Percentiles rank a stretch among this genome's conserved stretches.
Evolutionary conservation across 2,888 invertebrate species (phyloP).

Genomic region (Oscheius sp.): DNA sequence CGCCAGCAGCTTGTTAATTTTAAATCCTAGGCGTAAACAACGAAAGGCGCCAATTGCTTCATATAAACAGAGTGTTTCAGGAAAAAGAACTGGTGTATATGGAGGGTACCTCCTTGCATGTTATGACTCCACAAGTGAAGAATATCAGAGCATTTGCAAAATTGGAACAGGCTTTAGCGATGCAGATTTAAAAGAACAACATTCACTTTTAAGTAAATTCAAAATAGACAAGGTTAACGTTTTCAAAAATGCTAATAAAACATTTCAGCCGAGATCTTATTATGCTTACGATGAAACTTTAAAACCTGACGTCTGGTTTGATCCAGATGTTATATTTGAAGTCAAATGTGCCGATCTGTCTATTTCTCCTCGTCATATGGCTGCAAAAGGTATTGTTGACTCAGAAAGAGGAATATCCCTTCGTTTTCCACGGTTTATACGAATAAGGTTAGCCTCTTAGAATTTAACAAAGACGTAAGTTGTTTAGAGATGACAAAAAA

Average conservation of each 20-base stretch:
- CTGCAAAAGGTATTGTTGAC: constrained; percentile 81
- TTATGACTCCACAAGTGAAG: constrained; percentile 87
- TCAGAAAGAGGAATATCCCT: constrained; percentile 79
- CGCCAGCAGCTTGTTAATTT: too few species aligned
- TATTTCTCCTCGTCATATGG: constrained; percentile 90
- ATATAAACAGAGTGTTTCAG: constrained; percentile 72
- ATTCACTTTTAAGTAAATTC: constrained; percentile 81
- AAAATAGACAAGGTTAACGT: constrained; percentile 75
- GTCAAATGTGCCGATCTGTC: constrained; percentile 96
- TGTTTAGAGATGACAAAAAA: constrained; percentile 86
- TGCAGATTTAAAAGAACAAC: constrained; percentile 83
- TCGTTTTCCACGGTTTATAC: constrained; percentile 90
- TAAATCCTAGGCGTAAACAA: too few species aligned
- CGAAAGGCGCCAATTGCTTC: too few species aligned
- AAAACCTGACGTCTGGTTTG: constrained; percentile 87
- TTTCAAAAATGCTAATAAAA: background rate
- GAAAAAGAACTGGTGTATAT: constrained; percentile 88
- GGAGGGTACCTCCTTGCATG: constrained; percentile 95
- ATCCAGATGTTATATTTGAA: constrained; percentile 88
- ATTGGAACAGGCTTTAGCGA: constrained; percentile 94
- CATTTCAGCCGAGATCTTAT: constrained; percentile 73
- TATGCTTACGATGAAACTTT: constrained; percentile 81
- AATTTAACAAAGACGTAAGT: background rate
- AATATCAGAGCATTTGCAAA: constrained; percentile 92
- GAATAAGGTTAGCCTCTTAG: constrained; percentile 74